Base-by-base conservation (phyloP, 2,888 invertebrate species). In the Ichneumoninae sp. region DNA sequence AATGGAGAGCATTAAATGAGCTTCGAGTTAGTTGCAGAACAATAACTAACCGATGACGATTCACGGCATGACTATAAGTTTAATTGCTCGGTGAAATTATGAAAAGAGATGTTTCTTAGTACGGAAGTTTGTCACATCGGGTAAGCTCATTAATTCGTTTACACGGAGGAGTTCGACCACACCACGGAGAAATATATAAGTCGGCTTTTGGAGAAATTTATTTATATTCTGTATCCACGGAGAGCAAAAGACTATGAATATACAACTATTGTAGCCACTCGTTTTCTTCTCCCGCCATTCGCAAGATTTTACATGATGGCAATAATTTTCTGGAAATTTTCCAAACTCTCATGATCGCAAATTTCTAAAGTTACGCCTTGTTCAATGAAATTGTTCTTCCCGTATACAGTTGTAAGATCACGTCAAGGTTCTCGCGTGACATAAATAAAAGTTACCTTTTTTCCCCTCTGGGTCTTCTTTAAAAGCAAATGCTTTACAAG, bases 201-300 rank as follows among this genome's bases (percentile, higher is more conserved):
- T 73, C 60, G 36, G 22, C 73, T 80, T 57, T 73, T 74, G 57
- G 73, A 22, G 73, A 16, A 2, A 47, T 16, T 47, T 4, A 0
- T 47, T 16, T 47, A 47, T 47, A 47, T 47, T 47, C 16, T 47
- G 16, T 40, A 40, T 40, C 40, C 8, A 40, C 10, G 40, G 40
- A 40, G 40, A 10, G 40, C 10, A 5, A 2, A 8, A 40, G 10
- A 40, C 8, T 10, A 10, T 10, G 33, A 33, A 6, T 5, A 33
- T 6, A 10, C 8, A 40, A 40, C 40, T 47, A 47, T 47, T 16
- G 44, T 47, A 13, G 16, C 0, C 13, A 16, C 13, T 47, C 44
- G 4, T 47, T 47, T 47, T 4, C 16, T 16, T 16, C 3, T 16
- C 16, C 16, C 3, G 13, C 5, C 44, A 47, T 16, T 3, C 44